Percentiles rank a stretch among this genome's conserved stretches.
Evolutionary conservation across 2,888 invertebrate genomes (phyloP).

Genomic region (Aleiodes leptofemur): DNA sequence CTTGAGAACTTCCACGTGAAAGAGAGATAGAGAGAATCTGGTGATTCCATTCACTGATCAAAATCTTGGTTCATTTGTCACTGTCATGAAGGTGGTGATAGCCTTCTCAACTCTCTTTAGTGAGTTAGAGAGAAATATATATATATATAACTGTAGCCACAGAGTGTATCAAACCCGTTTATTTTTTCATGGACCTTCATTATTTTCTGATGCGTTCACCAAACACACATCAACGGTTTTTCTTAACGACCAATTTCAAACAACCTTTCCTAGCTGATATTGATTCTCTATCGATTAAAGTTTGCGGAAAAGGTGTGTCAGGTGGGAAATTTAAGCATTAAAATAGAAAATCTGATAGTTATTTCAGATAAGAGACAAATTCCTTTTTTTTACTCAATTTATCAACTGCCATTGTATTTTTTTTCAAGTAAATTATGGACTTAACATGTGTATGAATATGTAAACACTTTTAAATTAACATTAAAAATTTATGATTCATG

Average conservation of each 20-base stretch:
- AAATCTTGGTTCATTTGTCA: conserved; percentile 88
- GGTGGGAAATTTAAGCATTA: background rate
- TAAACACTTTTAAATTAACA: background rate
- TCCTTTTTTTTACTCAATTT: conserved; percentile 9
- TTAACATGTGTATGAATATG: too few species aligned
- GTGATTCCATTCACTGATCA: conserved; percentile 82
- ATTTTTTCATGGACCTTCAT: conserved; percentile 63
- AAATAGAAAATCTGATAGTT: background rate
- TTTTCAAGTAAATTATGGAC: background rate
- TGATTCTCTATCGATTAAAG: conserved; percentile 71
- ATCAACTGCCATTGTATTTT: background rate
- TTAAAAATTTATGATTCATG: conserved; percentile 14
- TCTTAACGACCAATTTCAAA: conserved; percentile 70
- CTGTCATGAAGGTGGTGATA: conserved; percentile 79
- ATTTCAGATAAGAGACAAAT: conserved; percentile 1
- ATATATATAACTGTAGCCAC: conserved; percentile 59
- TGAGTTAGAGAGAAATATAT: conserved; percentile 5
- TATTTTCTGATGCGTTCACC: conserved; percentile 64
- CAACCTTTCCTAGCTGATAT: conserved; percentile 58
- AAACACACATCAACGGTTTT: conserved; percentile 52
- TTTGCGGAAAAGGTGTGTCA: conserved; percentile 56
- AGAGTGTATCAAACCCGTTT: conserved; percentile 62
- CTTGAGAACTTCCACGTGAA: conserved; percentile 48
- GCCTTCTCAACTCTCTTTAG: conserved; percentile 53
- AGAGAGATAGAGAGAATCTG: conserved; percentile 59